A percentile compares a stretch with the other conserved stretches of the same genome.
These are phyloP conservation scores for Elysia crispata DNA, from an alignment of 2,888 invertebrate genomes.

Conservation along the genomic window DNA sequence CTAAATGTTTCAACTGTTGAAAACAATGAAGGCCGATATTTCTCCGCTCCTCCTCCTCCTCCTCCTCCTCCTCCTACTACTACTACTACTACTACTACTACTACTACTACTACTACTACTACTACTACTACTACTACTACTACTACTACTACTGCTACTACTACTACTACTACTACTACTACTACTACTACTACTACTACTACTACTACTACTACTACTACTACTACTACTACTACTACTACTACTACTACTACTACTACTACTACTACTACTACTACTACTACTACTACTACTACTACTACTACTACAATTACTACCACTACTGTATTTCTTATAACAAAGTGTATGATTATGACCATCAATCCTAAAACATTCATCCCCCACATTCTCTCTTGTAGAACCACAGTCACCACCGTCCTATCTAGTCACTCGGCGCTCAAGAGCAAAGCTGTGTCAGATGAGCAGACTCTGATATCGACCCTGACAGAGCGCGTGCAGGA, in stretches of 20 bases:
- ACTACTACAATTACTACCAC: conserved; percentile 23
- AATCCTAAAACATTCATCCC: neutral
- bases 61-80: no score
- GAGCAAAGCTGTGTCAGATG: no score
- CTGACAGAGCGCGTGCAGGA: no score
- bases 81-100: no score
- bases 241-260: conserved; percentile 22
- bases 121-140: neutral
- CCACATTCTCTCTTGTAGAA: no score
- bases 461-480: no score
- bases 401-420: no score
- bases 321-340: neutral
- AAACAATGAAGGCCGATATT: no score
- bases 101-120: no score
- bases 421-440: no score
- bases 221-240: conserved; percentile 33
- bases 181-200: conserved; percentile 34
- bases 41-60: no score
- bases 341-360: neutral
- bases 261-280: conserved; percentile 24
- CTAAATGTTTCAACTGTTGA: no score
- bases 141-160: neutral
- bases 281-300: conserved; percentile 33
- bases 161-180: conserved; percentile 19
- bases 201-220: conserved; percentile 30